A percentile compares a stretch with the other conserved stretches of the same genome.
phyloP scores from a whole-genome alignment of 2,888 invertebrate genomes.

The Ischnus inquisitorius region DNA sequence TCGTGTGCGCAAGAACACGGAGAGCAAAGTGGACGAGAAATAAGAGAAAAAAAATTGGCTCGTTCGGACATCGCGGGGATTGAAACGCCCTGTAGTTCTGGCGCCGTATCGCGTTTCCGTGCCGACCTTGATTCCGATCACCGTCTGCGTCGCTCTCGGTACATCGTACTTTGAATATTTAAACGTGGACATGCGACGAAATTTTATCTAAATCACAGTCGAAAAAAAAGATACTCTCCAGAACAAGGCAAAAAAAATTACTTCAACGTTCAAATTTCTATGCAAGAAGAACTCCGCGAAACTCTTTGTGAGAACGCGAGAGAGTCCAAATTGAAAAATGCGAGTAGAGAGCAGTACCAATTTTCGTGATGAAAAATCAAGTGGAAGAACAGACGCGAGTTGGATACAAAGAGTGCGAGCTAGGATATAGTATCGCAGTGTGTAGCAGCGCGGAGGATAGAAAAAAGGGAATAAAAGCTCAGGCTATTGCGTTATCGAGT shows the following conservation, averaged over 20 bases:
- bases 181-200: background rate
- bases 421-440: constrained; percentile 27
- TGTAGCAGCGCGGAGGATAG: constrained; percentile 13
- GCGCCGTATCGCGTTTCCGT: constrained; percentile 54
- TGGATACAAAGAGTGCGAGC: background rate
- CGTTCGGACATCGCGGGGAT: constrained; percentile 33
- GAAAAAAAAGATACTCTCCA: background rate
- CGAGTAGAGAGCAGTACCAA: background rate
- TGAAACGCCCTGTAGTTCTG: constrained; percentile 44
- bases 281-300: background rate
- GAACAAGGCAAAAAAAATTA: background rate
- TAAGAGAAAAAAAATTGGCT: constrained; percentile 65
- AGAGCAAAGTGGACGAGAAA: constrained; percentile 25
- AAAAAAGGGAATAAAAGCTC: constrained; percentile 57
- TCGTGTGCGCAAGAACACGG: constrained; percentile 31
- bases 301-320: background rate
- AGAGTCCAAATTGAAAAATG: background rate
- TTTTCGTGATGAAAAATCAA: constrained; percentile 4
- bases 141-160: constrained; percentile 39
- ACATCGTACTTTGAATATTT: background rate
- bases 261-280: background rate
- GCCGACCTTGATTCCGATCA: constrained; percentile 59
- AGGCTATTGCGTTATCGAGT: constrained; percentile 70
- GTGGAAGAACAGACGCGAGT: background rate
- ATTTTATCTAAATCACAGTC: background rate